Evolutionary conservation across 2,888 invertebrate species (phyloP), one percentile per base, ranked within the genome.

Genomic region (Limnephilus rhombicus): DNA sequence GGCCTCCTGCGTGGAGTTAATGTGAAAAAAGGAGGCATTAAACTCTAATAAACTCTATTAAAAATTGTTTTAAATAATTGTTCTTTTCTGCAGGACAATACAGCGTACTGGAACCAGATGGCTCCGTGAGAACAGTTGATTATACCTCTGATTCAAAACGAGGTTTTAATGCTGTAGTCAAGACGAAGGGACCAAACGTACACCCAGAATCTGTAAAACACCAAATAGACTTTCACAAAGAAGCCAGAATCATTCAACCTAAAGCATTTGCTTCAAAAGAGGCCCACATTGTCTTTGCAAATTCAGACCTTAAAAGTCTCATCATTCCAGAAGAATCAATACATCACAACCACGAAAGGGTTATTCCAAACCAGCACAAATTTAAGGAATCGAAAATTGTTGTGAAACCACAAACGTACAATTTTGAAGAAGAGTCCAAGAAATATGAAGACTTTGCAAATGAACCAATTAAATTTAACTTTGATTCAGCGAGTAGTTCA

Each of bases 81-180:
- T 37, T 24, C 29, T 82, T 34, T 82, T 83, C 13, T 45, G 12
- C 85, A 96, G 96, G 97, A 94, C 96, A 97, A 94, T 98, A 98
- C 94, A 97, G 97, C 94, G 95, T 97, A 34, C 94, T 97, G 89
- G 97, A 97, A 94, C 97, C 97, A 80, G 97, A 97, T 94, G 97
- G 97, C 88, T 96, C 97, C 87, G 95, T 96, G 92, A 95, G 97
- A 94, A 96, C 96, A 81, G 97, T 97, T 45, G 96, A 97, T 94
- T 97, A 97, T 94, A 96, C 97, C 45, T 96, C 97, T 34, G 96
- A 96, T 91, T 96, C 96, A 15, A 95, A 96, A 90, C 95, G 95
- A 89, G 97, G 97, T 49, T 97, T 97, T 94, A 96, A 96, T 94
- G 97, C 97, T 37, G 95, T 96, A 18, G 96, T 97, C 4, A 97